Evolutionary conservation across 1,140 invertebrate species (phyloP), one percentile per base, ranked within the genome.

Genomic region (Drosophila nannoptera): DNA sequence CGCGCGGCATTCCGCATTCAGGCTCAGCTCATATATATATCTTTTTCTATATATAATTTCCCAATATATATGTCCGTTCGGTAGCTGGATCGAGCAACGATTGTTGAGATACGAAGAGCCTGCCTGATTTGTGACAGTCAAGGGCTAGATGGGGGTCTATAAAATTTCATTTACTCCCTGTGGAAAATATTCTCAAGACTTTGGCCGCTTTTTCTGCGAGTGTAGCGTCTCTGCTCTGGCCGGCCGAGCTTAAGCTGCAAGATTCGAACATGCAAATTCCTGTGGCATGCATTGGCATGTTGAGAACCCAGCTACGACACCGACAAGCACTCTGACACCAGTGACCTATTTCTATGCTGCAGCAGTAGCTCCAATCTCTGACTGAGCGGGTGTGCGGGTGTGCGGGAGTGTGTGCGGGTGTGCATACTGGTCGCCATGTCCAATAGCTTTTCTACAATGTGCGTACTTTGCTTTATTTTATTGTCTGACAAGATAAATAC

Each of bases 401-500:
- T 52, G 33, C 50, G 29, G 40, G 35, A 58, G 53, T 33, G 53
- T 50, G 35, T 54, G n/a, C n/a, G n/a, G n/a, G n/a, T n/a, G n/a
- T 35, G 43, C 29, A 42, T 42, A 29, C n/a, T 56, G 53, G 53
- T 55, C 7, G 54, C 9, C 31, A 45, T 62, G 58, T 72, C 22
- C 46, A 67, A 60, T 60, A 71, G 69, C 50, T 42, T 40, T 22
- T 49, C 45, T 45, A 62, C 52, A 62, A 72, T 72, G 69, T 72
- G 65, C 66, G 66, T 73, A 73, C 61, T 86, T 72, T 86, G 82
- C 77, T 81, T 81, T 86, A 86, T 86, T 86, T 86, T 86, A 86
- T 86, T 86, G 81, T 86, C 82, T 62, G 71, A 86, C 81, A 86
- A 86, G 81, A 86, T 86, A 86, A 86, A 86, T 86, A 81, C 81